A percentile compares a stretch with the other conserved stretches of the same genome.
These are phyloP conservation scores for Haliclystus octoradiatus DNA, from an alignment of 30 jellyfish, hydroid and myxozoan species.

Conservation along the genomic window DNA sequence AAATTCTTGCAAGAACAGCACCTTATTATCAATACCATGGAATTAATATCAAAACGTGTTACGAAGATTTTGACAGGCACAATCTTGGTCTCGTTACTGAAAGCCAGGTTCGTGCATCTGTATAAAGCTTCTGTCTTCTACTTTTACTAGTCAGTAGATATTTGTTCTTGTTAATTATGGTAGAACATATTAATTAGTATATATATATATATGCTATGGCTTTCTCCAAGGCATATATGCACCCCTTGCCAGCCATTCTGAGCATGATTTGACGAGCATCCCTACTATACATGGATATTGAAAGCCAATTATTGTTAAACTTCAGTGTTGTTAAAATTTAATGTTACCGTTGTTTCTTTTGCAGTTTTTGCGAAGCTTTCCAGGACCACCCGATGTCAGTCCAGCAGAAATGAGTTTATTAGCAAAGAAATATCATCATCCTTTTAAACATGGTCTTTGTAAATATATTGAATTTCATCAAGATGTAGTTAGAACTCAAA, in stretches of 20 bases:
- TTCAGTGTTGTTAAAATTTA: too few species aligned
- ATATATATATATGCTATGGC: too few species aligned
- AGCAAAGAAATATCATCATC: slow-evolving; percentile 59
- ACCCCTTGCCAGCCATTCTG: too few species aligned
- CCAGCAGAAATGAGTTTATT: slow-evolving; percentile 55
- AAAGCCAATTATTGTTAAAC: too few species aligned
- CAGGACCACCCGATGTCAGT: slow-evolving; percentile 84
- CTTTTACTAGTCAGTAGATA: too few species aligned
- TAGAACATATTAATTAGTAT: too few species aligned
- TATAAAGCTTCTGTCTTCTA: too few species aligned
- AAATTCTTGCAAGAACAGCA: slow-evolving; percentile 54
- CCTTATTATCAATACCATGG: slow-evolving; percentile 90
- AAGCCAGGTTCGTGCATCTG: slow-evolving; percentile 60
- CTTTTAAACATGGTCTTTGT: slow-evolving; percentile 60
- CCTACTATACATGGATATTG: too few species aligned
- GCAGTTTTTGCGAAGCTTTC: slow-evolving; percentile 85
- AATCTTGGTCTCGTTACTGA: slow-evolving; percentile 86
- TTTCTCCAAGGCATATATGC: too few species aligned
- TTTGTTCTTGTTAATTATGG: too few species aligned
- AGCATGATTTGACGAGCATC: too few species aligned
- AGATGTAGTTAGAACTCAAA: slow-evolving; percentile 49
- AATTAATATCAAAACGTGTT: slow-evolving; percentile 69
- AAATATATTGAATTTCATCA: slow-evolving; percentile 73
- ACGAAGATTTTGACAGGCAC: slow-evolving; percentile 86
- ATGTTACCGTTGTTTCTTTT: neutral